Evolutionary conservation across 2,113 vertebrate genomes (phyloP).

Genomic region (Pteronura brasiliensis): DNA sequence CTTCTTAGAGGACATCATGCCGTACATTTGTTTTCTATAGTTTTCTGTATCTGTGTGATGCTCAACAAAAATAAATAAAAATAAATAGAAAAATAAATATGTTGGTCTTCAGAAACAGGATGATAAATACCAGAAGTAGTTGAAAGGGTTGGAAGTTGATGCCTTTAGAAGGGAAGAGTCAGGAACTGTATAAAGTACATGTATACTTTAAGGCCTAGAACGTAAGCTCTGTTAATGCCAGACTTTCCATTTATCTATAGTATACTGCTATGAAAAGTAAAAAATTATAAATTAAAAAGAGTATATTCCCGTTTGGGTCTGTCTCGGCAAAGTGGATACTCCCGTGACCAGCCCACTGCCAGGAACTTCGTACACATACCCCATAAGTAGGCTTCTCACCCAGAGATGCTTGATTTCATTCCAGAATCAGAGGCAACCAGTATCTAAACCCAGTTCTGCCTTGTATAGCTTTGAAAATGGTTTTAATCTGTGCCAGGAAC

Average conservation of each 20-base stretch:
- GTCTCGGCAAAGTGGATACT: neutral
- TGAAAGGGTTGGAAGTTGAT: neutral
- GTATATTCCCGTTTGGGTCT: neutral
- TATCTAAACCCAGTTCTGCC: neutral
- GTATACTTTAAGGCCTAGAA: neutral
- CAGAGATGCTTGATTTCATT: neutral
- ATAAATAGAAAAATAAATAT: neutral
- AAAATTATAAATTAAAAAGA: neutral
- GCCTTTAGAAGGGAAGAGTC: neutral
- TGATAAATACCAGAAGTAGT: neutral
- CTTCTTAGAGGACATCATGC: too few species aligned
- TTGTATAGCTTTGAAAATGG: neutral
- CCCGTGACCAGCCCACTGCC: too few species aligned
- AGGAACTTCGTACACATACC: neutral
- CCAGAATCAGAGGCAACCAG: neutral
- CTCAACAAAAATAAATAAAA: neutral
- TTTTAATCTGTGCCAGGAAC: neutral
- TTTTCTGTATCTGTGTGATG: neutral
- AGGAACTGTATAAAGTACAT: accelerated
- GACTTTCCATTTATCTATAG: neutral
- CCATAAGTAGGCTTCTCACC: neutral
- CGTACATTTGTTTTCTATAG: neutral
- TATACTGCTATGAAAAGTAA: neutral
- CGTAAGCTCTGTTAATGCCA: accelerated
- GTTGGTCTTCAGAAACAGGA: neutral